A percentile compares a stretch with the other conserved stretches of the same genome.
Evolutionary conservation across 2,888 invertebrate species (phyloP).

Genomic region (Lepidochrysops patricia): DNA sequence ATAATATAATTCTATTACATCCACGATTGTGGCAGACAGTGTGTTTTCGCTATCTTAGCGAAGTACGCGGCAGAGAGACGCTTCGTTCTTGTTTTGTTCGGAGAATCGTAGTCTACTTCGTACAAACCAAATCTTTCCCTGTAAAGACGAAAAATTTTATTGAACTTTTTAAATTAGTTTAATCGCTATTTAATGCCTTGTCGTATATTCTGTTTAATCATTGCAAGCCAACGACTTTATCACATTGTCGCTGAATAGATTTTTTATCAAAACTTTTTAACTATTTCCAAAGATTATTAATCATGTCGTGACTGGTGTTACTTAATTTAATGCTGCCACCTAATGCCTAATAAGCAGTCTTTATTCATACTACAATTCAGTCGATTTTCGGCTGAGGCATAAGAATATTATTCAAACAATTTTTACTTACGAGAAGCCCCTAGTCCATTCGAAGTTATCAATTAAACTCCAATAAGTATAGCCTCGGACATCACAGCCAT

Average conservation of each 20-base stretch:
- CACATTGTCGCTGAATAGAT: too few relatives aligned
- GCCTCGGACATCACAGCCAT: slow-evolving; percentile 75
- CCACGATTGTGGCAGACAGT: slow-evolving; percentile 38
- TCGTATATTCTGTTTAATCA: too few relatives aligned
- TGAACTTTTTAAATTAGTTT: too few relatives aligned
- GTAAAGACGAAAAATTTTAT: slow-evolving; percentile 33
- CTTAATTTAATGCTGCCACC: too few relatives aligned
- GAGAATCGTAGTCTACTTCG: slow-evolving; percentile 77
- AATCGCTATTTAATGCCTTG: slow-evolving; percentile 70
- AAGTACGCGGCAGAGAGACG: slow-evolving; percentile 76
- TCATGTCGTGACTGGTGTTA: too few relatives aligned
- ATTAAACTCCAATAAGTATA: slow-evolving; percentile 86
- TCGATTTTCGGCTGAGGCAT: too few relatives aligned
- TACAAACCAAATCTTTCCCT: slow-evolving; percentile 81
- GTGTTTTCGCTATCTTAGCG: slow-evolving; percentile 37
- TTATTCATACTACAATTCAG: too few relatives aligned
- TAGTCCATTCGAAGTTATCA: slow-evolving; percentile 88
- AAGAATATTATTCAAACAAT: too few relatives aligned
- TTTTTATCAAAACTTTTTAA: too few relatives aligned
- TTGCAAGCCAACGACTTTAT: too few relatives aligned
- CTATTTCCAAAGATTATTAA: too few relatives aligned
- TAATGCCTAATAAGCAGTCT: too few relatives aligned
- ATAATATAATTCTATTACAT: background rate
- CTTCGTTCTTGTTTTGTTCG: slow-evolving; percentile 71
- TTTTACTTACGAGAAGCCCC: slow-evolving; percentile 81